phyloP scores from a whole-genome alignment of 2,113 vertebrate genomes.

The Paralichthys olivaceus region DNA sequence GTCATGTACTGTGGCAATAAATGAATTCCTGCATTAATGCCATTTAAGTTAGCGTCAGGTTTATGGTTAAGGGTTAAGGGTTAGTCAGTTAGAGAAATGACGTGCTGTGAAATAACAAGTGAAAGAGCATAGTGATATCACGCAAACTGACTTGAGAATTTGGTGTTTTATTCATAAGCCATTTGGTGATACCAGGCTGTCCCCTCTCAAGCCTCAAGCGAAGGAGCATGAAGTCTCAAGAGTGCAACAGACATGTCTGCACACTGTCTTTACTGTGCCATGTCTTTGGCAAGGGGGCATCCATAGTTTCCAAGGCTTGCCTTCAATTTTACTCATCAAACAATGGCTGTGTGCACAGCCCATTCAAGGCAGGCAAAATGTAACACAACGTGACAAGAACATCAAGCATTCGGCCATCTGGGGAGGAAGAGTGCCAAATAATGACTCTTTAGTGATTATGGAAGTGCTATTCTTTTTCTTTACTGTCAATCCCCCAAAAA shows the following conservation, averaged over 20 bases:
- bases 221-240: slow-evolving; percentile 69
- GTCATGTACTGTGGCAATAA: too few species aligned
- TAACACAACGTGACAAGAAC: slow-evolving; percentile 84
- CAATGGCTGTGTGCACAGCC: slow-evolving; percentile 85
- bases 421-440: slow-evolving; percentile 76
- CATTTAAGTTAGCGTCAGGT: not conserved
- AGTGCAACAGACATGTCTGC: slow-evolving; percentile 70
- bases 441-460: slow-evolving; percentile 76
- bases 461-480: slow-evolving; percentile 61
- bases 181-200: not conserved
- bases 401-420: slow-evolving; percentile 82
- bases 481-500: slow-evolving; percentile 64
- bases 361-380: slow-evolving; percentile 80
- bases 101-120: not conserved
- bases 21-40: too few species aligned
- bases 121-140: not conserved
- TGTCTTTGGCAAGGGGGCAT: slow-evolving; percentile 80
- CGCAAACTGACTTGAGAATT: not conserved
- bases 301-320: slow-evolving; percentile 83
- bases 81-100: not conserved
- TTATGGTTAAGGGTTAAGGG: not conserved
- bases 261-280: slow-evolving; percentile 74
- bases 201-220: slow-evolving; percentile 51
- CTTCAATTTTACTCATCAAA: slow-evolving; percentile 88
- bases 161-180: not conserved